These are phyloP conservation scores for Linepithema humile DNA, from an alignment of 1,140 invertebrate genomes.

Conservation along the genomic window DNA sequence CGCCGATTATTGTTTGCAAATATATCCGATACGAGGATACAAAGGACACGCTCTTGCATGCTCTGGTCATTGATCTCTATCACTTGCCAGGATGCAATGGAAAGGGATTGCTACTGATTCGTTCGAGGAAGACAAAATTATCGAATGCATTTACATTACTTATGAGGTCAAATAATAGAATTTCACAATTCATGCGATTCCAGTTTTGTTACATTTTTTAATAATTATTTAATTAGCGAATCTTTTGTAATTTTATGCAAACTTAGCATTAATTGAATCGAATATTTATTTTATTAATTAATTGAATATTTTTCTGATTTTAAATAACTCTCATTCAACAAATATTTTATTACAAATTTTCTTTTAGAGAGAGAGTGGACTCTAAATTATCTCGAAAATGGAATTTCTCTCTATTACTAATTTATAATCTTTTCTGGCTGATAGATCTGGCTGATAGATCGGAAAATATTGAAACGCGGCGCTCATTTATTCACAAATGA, in stretches of 20 bases:
- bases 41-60: background rate
- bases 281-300: no score
- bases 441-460: background rate
- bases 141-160: background rate
- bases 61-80: slow-evolving; percentile 37
- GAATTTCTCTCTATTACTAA: background rate
- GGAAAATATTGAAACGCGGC: background rate
- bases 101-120: background rate
- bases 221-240: no score
- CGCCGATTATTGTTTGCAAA: background rate
- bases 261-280: no score
- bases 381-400: background rate
- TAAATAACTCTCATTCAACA: no score
- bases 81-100: background rate
- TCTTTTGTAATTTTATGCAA: no score
- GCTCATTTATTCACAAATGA: slow-evolving; percentile 36
- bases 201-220: no score
- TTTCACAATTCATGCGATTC: no score
- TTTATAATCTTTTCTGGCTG: background rate
- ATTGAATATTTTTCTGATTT: no score
- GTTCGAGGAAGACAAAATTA: background rate
- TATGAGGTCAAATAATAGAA: no score
- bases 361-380: background rate
- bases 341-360: background rate
- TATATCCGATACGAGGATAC: background rate